Percentiles rank a stretch among this genome's conserved stretches.
Evolutionary conservation across 2,888 invertebrate genomes (phyloP).

Genomic region (Rhyacophila evoluta): DNA sequence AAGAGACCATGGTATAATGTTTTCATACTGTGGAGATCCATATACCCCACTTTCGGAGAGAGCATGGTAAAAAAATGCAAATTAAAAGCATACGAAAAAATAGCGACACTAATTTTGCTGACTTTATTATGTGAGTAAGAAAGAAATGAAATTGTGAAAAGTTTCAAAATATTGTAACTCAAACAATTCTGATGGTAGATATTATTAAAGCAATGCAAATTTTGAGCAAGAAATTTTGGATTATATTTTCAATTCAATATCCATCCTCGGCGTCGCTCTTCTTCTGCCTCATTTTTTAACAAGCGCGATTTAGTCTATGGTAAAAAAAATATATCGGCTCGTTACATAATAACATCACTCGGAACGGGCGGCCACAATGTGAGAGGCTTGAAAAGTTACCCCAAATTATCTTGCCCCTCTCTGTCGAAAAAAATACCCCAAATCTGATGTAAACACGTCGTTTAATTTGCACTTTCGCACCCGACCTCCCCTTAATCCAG

Average conservation of each 20-base stretch:
- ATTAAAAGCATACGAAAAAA: too few relatives aligned
- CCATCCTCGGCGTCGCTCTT: neutral
- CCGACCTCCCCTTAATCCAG: conserved; percentile 23
- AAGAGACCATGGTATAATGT: too few relatives aligned
- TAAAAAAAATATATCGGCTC: neutral
- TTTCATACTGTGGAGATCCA: too few relatives aligned
- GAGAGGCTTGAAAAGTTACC: conserved; percentile 46
- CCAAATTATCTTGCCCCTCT: conserved; percentile 46
- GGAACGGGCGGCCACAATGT: conserved; percentile 41
- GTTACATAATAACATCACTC: conserved; percentile 37
- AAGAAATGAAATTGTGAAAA: too few relatives aligned
- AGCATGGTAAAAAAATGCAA: too few relatives aligned
- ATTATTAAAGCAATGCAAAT: neutral
- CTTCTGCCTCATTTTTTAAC: neutral
- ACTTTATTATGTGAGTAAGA: too few relatives aligned
- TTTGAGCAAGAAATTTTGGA: neutral
- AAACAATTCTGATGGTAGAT: neutral
- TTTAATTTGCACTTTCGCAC: conserved; percentile 55
- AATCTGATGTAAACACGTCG: conserved; percentile 55
- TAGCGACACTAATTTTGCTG: too few relatives aligned
- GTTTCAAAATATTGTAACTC: too few relatives aligned
- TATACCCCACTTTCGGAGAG: too few relatives aligned
- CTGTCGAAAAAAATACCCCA: conserved; percentile 46
- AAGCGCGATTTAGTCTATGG: conserved; percentile 22
- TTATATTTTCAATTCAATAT: conserved; percentile 22